A percentile compares a stretch with the other conserved stretches of the same genome.
phyloP scores from a whole-genome alignment of 2,113 vertebrate genomes.

The Acrocephalus kingi region DNA sequence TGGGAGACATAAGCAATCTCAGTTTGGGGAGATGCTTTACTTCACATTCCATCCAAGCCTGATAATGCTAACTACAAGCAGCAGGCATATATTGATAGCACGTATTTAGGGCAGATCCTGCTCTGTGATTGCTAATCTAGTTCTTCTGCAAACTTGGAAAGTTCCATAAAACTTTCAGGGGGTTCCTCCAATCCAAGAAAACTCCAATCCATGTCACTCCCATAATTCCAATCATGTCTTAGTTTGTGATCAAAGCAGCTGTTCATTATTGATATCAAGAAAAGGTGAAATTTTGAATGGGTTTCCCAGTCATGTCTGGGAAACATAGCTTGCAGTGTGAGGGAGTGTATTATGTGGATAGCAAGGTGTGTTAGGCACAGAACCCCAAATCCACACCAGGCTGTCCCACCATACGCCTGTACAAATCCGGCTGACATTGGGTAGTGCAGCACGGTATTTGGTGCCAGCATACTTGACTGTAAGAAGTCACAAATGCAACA shows the following conservation, averaged over 20 bases:
- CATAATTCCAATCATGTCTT: background rate
- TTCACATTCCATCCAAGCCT: background rate
- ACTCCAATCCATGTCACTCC: background rate
- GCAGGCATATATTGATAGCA: background rate
- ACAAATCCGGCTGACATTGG: background rate
- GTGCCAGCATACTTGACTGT: background rate
- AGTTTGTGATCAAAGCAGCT: background rate
- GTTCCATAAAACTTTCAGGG: background rate
- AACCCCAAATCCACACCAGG: background rate
- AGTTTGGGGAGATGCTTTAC: background rate
- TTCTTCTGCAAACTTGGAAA: background rate
- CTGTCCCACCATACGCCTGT: fast-evolving
- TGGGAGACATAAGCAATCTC: background rate
- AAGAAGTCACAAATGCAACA: background rate
- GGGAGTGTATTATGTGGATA: background rate
- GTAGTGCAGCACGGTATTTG: background rate
- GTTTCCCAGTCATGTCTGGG: background rate
- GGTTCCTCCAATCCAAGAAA: background rate
- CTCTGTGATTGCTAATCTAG: background rate
- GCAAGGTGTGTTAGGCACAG: background rate
- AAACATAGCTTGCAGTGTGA: background rate
- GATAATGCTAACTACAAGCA: background rate
- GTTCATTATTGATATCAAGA: background rate
- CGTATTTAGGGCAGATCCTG: background rate
- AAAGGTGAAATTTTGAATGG: background rate